Conservation (phyloP, 1,140 invertebrate species). For the Acromyrmex heyeri region DNA sequence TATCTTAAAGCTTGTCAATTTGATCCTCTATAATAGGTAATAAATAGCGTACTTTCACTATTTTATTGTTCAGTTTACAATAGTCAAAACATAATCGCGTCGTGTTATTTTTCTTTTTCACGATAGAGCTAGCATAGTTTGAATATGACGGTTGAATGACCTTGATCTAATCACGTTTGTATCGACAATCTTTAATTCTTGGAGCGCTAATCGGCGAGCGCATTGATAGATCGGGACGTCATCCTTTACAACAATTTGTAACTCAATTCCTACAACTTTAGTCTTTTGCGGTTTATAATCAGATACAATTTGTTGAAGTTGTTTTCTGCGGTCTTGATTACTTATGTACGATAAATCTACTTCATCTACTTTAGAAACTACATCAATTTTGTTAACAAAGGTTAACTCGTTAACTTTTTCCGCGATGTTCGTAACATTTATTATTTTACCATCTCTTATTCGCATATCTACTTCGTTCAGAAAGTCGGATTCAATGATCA, state of each 20-base stretch:
- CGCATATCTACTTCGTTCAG: neutral
- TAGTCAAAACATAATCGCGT: slow-evolving; percentile 38
- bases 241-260: neutral
- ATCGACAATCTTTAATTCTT: neutral
- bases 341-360: neutral
- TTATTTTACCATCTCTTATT: slow-evolving; percentile 4
- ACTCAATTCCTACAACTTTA: neutral
- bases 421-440: neutral
- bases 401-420: neutral
- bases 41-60: slow-evolving; percentile 28
- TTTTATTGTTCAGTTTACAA: slow-evolving; percentile 13
- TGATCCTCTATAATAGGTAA: slow-evolving; percentile 29
- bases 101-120: slow-evolving; percentile 2
- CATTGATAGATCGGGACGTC: neutral
- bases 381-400: neutral
- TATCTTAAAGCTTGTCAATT: neutral
- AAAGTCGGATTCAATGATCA: neutral
- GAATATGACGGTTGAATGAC: slow-evolving; percentile 1
- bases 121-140: neutral
- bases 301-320: neutral
- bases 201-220: neutral
- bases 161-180: neutral
- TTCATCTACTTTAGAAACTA: neutral
- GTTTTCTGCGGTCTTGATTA: neutral
- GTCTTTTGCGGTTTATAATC: neutral